Evolutionary conservation across 64 coral and sea anemone genomes (phyloP), one percentile per base, ranked within the genome.

Genomic region (Orbicella faveolata): DNA sequence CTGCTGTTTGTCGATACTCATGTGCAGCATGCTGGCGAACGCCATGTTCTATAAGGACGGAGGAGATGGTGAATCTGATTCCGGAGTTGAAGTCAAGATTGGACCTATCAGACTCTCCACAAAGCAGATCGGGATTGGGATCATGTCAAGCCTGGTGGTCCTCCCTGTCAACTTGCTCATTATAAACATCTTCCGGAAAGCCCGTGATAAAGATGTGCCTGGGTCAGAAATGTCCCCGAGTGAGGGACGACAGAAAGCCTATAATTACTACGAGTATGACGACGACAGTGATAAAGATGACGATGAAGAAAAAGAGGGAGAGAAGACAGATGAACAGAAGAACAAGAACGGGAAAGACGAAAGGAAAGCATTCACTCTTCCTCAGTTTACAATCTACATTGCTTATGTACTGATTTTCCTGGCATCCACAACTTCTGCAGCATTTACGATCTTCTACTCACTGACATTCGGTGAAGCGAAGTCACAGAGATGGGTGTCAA

Each of bases 31-130:
- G 89, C 68, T 91, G 14, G 89, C 89, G 1, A 91, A 84, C 57
- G 89, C 89, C 3, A 95, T 95, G 94, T 95, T 95, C 62, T 95
- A 95, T 36, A 77, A 95, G 52, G 54, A 80, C 53, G 94, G 94
- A 7, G 36, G 19, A 23, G 67, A 20, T 0, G 52, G 61, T 17
- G 75, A 82, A n/a, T 68, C 81, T 6, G 25, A 84, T 15, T 81
- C 88, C 4, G 82, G 51, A 0, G 51, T 61, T 11, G 94, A 92
- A 75, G 89, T 95, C 19, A 92, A 86, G 73, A 86, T 92, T 34
- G 82, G 81, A 57, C 89, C 89, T 19, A 73, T 95, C 44, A 65
- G 94, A 75, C 78, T 95, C 25, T 95, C 94, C 4, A 84, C 77
- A 0, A 52, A 83, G 61, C 94, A 92, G 74, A 72, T 95, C 25